Evolutionary conservation across 2,888 invertebrate species (phyloP).

Genomic region (Schrankia costaestrigalis): DNA sequence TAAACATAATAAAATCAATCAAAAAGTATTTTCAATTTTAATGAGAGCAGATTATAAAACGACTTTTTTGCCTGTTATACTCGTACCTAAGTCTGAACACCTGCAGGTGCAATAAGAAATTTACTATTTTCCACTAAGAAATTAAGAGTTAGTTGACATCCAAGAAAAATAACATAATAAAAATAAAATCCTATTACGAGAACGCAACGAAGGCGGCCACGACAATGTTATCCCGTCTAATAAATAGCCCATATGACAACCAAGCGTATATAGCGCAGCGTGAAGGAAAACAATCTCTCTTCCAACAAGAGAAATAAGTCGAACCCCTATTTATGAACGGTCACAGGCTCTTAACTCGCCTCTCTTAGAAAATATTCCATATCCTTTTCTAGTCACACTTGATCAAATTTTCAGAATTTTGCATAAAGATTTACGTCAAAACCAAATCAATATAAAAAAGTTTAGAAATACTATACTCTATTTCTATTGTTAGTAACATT

Average conservation of each 20-base stretch:
- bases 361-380: conserved; percentile 54
- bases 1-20: conserved; percentile 46
- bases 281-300: conserved; percentile 69
- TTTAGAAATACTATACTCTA: too few relatives aligned
- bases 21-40: conserved; percentile 36
- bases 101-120: conserved; percentile 60
- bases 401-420: too few relatives aligned
- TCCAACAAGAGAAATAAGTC: conserved; percentile 61
- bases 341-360: conserved; percentile 45
- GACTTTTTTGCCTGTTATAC: conserved; percentile 55
- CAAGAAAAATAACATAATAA: conserved; percentile 69
- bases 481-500: too few relatives aligned
- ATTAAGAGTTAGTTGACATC: conserved; percentile 76
- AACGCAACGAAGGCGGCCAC: conserved; percentile 44
- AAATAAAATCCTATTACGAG: conserved; percentile 68
- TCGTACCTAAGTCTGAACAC: conserved; percentile 53
- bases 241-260: conserved; percentile 72
- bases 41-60: conserved; percentile 44
- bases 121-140: conserved; percentile 68
- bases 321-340: conserved; percentile 67
- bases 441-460: too few relatives aligned
- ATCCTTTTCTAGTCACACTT: conserved; percentile 43
- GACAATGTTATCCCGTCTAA: conserved; percentile 75
- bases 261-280: conserved; percentile 49
- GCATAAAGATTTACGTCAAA: too few relatives aligned